Evolutionary conservation across 2,797 vertebrate genomes (phyloP), one percentile per base, ranked within the genome.

Genomic region (Oceanodroma leucorhoa): DNA sequence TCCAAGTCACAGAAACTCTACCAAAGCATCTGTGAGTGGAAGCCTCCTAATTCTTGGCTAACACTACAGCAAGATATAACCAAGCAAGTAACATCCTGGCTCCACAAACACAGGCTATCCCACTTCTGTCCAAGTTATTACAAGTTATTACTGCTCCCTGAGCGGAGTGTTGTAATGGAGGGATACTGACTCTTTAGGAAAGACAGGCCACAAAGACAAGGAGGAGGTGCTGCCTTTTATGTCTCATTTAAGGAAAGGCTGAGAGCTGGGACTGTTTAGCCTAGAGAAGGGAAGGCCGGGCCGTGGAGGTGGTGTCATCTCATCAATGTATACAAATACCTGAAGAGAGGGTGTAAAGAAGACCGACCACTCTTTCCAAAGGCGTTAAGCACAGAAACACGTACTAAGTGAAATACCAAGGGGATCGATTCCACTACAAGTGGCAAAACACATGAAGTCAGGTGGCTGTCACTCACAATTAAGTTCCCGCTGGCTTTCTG

Each of bases 321-420:
- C 11, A 46, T 9, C 24, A 30, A 7, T 1, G 10, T 5, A 34
- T 1, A 19, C 6, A 62, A 50, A 23, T 30, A 32, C 2, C 27
- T 16, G 22, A 50, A 48, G 8, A 30, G 3, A 38, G 3, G 7
- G 3, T 2, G 20, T 19, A 54, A 16, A 61, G 7, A 53, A 11
- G 19, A 32, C 19, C 5, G 7, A 26, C 3, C 14, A 10, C 30
- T 89, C 64, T 48, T 77, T 18, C 8, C 62, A 61, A 50, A 34
- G 7, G 5, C 0, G 2, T 9, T 9, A 40, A 48, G 21, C 14
- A 61, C 13, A 73, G 22, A 29, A 75, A 24, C 26, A 54, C 5
- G 0, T 0, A 24, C 0, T 2, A 64, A 34, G 21, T 14, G 40
- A 53, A 67, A 38, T 2, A 21, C 11, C 16, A 22, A 34, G 32